Percentiles rank a stretch among this genome's conserved stretches.
phyloP scores from a whole-genome alignment of 2,797 vertebrate species.

The Oryzias sinensis region DNA sequence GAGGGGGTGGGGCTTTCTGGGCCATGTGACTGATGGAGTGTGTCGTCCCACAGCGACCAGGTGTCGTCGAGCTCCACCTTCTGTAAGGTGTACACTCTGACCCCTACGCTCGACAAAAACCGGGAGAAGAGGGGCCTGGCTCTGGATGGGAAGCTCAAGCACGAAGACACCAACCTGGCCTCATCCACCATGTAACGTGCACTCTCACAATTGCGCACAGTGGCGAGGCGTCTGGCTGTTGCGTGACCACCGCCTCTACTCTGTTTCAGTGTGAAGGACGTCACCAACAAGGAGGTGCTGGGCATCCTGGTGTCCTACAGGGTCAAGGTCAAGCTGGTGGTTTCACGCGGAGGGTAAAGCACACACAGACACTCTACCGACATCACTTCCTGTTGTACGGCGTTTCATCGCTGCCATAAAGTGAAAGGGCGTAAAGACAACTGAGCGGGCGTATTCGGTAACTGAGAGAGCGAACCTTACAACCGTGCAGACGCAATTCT shows the following conservation, averaged over 20 bases:
- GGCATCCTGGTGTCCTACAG: slow-evolving; percentile 98
- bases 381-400: slow-evolving; percentile 38
- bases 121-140: slow-evolving; percentile 94
- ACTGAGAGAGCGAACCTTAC: too few relatives aligned
- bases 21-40: slow-evolving; percentile 19
- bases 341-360: slow-evolving; percentile 90
- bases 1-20: background rate
- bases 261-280: slow-evolving; percentile 86
- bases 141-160: slow-evolving; percentile 94
- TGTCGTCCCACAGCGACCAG: slow-evolving; percentile 80
- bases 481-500: too few relatives aligned
- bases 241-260: slow-evolving; percentile 4
- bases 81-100: slow-evolving; percentile 97
- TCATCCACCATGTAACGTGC: slow-evolving; percentile 80
- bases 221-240: slow-evolving; percentile 3
- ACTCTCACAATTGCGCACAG: background rate
- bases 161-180: slow-evolving; percentile 97
- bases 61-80: slow-evolving; percentile 95
- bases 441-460: too few relatives aligned
- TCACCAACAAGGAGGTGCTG: slow-evolving; percentile 93
- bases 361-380: slow-evolving; percentile 21
- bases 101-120: slow-evolving; percentile 94
- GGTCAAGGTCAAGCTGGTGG: slow-evolving; percentile 96
- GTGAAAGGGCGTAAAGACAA: too few relatives aligned
- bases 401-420: background rate